Evolutionary conservation across 2,113 vertebrate genomes (phyloP).

Genomic region (Verasper variegatus): DNA sequence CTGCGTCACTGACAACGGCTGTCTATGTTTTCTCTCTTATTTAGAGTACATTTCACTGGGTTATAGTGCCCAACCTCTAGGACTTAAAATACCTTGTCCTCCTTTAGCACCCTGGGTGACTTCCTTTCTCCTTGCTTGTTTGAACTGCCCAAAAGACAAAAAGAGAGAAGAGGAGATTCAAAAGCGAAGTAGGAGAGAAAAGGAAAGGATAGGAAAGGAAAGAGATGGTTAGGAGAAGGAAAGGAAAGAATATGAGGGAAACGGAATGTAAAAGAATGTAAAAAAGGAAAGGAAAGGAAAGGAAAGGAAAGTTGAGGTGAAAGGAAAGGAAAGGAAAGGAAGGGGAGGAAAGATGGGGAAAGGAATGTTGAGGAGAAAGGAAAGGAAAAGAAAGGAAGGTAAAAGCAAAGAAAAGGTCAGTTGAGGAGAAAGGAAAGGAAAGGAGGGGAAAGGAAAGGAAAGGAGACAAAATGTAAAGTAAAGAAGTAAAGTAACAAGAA

Average conservation of each 20-base stretch:
- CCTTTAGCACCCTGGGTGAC: not conserved
- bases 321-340: not conserved
- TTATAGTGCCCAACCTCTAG: not conserved
- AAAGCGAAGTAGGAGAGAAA: not conserved
- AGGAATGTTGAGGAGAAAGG: not conserved
- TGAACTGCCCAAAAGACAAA: not conserved
- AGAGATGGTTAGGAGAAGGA: not conserved
- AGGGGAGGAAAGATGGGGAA: too few species aligned
- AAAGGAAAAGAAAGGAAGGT: not conserved
- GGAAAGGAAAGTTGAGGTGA: not conserved
- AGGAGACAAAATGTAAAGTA: not conserved
- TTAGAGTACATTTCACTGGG: slow-evolving; percentile 10
- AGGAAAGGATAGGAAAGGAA: not conserved
- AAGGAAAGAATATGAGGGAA: not conserved
- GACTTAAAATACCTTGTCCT: not conserved
- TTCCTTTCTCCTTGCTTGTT: slow-evolving; percentile 1
- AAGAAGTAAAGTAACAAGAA: not conserved
- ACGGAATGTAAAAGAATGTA: too few species aligned
- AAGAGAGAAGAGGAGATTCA: not conserved
- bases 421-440: not conserved
- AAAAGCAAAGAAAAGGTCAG: not conserved
- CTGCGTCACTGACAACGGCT: slow-evolving; percentile 32
- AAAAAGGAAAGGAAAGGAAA: not conserved
- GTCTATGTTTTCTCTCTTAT: not conserved
- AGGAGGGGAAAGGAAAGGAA: not conserved